These are phyloP conservation scores for Siniperca undulata DNA, from an alignment of 2,797 vertebrate genomes.

Conservation along the genomic window DNA sequence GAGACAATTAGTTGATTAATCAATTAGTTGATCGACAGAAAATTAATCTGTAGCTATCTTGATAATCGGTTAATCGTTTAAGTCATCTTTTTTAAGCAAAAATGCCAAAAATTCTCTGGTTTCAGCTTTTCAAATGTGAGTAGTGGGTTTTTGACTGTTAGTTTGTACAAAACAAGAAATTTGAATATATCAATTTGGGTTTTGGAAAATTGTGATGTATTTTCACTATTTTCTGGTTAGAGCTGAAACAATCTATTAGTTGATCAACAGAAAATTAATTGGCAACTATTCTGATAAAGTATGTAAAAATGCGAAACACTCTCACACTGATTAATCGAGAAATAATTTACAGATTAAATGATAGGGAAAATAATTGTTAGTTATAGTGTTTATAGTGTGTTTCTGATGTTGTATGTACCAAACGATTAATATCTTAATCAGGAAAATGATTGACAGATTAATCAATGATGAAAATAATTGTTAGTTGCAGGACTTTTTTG, in stretches of 20 bases:
- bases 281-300: not conserved
- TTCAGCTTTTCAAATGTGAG: not conserved
- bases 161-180: not conserved
- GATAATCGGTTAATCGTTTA: not conserved
- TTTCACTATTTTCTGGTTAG: not conserved
- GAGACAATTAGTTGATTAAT: not conserved
- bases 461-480: not conserved
- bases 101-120: not conserved
- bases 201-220: not conserved
- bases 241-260: not conserved
- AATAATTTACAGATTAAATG: not conserved
- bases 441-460: not conserved
- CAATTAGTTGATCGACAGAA: not conserved
- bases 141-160: not conserved
- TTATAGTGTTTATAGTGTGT: not conserved
- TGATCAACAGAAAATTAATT: not conserved
- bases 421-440: not conserved
- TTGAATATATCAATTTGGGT: not conserved
- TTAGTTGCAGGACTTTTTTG: not conserved
- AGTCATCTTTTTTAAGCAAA: not conserved
- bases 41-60: not conserved
- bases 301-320: not conserved
- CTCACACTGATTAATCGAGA: not conserved
- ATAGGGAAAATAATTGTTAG: not conserved
- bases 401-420: not conserved